Percentiles rank a stretch among this genome's conserved stretches.
Conservation (phyloP, 1,140 invertebrate genomes). For the Tetranychus cinnabarinus region DNA sequence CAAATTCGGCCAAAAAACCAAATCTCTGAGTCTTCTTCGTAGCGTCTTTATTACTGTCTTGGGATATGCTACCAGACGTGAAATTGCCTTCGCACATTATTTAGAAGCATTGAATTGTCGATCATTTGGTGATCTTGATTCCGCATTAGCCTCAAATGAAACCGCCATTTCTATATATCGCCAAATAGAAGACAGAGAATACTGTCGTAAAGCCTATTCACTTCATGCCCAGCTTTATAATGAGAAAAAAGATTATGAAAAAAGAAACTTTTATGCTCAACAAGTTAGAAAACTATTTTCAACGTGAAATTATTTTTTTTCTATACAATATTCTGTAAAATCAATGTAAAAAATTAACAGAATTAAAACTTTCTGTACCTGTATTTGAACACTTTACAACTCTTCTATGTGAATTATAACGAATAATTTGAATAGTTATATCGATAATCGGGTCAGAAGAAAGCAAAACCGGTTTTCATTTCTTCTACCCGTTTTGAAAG, state of each 20-base stretch:
- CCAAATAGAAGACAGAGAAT: background rate
- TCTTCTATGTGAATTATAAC: too few species aligned
- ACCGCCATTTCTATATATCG: background rate
- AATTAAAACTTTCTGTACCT: too few species aligned
- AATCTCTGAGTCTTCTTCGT: background rate
- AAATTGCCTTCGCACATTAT: background rate
- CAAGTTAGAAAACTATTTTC: background rate
- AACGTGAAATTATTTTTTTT: background rate
- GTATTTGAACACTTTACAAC: too few species aligned
- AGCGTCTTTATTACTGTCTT: background rate
- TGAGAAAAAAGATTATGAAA: background rate
- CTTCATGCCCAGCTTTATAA: conserved; percentile 1
- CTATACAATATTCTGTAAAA: background rate
- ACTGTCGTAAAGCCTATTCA: background rate
- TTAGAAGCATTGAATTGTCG: background rate
- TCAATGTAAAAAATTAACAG: too few species aligned
- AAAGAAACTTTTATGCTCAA: background rate
- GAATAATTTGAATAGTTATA: too few species aligned
- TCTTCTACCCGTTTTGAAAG: too few species aligned
- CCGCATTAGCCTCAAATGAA: background rate
- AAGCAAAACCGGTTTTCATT: too few species aligned
- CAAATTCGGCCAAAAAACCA: background rate
- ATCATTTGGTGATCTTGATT: background rate
- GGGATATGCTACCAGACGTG: background rate
- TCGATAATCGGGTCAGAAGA: too few species aligned